These are phyloP conservation scores for Hermaeophaga mercurialis DNA, from an alignment of 2,888 invertebrate species.

Conservation along the genomic window DNA sequence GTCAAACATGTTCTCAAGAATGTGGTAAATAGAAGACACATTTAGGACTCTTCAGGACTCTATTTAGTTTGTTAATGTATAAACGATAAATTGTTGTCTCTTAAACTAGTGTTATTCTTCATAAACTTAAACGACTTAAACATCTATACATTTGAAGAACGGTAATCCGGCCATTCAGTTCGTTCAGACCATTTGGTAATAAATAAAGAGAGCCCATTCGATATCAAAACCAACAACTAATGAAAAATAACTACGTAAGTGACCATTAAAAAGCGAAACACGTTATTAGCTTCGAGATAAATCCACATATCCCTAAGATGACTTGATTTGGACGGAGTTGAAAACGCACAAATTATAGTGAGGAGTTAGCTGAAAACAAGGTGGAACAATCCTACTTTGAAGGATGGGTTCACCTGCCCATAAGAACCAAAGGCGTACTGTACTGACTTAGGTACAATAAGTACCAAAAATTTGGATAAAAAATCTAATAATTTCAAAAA, in stretches of 20 bases:
- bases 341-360: conserved; percentile 40
- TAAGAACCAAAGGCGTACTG: conserved; percentile 25
- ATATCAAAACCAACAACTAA: conserved; percentile 32
- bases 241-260: conserved; percentile 34
- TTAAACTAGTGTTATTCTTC: too few species aligned
- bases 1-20: too few species aligned
- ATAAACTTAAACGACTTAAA: too few species aligned
- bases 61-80: too few species aligned
- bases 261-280: conserved; percentile 48
- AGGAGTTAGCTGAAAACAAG: conserved; percentile 29
- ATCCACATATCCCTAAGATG: conserved; percentile 49
- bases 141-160: conserved; percentile 2
- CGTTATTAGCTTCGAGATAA: conserved; percentile 50
- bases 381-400: conserved; percentile 33
- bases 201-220: conserved; percentile 27
- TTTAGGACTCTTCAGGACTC: too few species aligned
- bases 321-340: conserved; percentile 49
- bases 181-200: conserved; percentile 17
- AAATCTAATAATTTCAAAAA: too few species aligned
- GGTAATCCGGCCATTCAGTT: conserved; percentile 8
- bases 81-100: too few species aligned
- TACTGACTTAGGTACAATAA: too few species aligned
- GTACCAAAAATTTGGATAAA: too few species aligned
- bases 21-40: too few species aligned
- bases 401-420: conserved; percentile 39